phyloP scores from a whole-genome alignment of 2,113 vertebrate species.

The Otus sunia region DNA sequence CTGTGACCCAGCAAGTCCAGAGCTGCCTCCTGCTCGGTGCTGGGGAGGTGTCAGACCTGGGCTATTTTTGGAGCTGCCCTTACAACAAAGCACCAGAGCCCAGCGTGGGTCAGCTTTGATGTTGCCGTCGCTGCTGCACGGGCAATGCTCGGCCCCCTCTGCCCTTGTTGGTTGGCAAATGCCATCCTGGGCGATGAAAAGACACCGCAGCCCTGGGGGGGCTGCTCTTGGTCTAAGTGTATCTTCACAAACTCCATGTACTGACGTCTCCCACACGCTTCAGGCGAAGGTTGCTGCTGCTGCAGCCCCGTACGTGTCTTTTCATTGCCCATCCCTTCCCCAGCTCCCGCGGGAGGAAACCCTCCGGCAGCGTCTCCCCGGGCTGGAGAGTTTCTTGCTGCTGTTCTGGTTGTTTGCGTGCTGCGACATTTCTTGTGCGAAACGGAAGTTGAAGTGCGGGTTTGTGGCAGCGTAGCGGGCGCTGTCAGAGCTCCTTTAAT shows the following conservation, averaged over 20 bases:
- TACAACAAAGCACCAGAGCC: neutral
- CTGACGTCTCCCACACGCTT: accelerated
- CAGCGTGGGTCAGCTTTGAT: neutral
- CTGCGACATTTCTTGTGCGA: neutral
- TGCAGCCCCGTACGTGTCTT: too few species aligned
- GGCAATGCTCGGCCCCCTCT: too few species aligned
- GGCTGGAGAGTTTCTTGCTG: neutral
- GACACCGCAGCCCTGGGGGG: neutral
- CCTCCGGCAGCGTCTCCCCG: too few species aligned
- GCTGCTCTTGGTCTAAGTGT: neutral
- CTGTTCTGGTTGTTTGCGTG: neutral
- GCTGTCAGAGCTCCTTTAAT: neutral
- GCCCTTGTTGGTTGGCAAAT: neutral
- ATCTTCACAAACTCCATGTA: neutral
- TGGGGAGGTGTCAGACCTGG: neutral
- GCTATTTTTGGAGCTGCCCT: neutral
- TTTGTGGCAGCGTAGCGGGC: accelerated
- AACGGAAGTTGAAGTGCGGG: neutral
- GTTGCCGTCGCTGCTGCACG: neutral
- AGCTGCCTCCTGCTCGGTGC: neutral
- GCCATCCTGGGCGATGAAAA: neutral
- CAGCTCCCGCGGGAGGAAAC: too few species aligned
- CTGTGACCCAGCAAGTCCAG: neutral
- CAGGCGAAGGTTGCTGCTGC: neutral
- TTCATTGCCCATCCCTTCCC: too few species aligned